Base-by-base conservation (phyloP, 2,113 vertebrate genomes). In the Gymnobelideus leadbeateri region DNA sequence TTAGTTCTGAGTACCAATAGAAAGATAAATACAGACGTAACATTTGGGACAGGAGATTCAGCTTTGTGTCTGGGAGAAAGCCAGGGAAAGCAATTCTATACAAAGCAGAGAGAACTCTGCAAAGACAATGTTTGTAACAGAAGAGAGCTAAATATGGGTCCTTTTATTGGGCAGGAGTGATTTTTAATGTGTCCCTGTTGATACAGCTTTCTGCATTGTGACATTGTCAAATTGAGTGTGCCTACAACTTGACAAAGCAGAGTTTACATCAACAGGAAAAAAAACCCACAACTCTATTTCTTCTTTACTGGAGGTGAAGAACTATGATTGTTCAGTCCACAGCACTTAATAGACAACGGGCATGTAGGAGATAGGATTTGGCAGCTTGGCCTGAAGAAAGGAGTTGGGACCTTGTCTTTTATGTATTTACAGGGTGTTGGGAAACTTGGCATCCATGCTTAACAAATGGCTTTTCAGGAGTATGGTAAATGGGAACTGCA, bases 261-360 rank as follows among this genome's bases (percentile, higher is more conserved):
- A 77, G 11, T 92, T 95, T 68, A 94, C 96, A 96, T 97, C 96
- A 96, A 97, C 95, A 97, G 95, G 89, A 96, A 96, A 95, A 95
- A 97, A 55, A 57, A 57, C 47, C 8, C 8, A 97, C 52, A 96
- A 96, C 96, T 97, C 96, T 93, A 93, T 50, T 12, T 14, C 14
- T 7, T 0, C 0, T 96, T 97, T 95, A 91, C 47, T 97, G 97
- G 97, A 96, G 90, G 90, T 51, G 96, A 57, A 96, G 89, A 97
- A 90, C 92, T 91, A 55, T 96, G 97, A 94, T 96, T 94, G 96
- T 96, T 97, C 68, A 46, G 96, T 96, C 96, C 68, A 91, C 95
- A 25, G 23, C 91, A 90, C 92, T 97, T 97, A 94, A 96, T 91
- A 95, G 53, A 46, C 53, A 90, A 46, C 52, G 53, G 91, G 55